Percentiles rank a stretch among this genome's conserved stretches.
Conservation (phyloP, 2,888 invertebrate genomes). For the Blastobasis adustella region DNA sequence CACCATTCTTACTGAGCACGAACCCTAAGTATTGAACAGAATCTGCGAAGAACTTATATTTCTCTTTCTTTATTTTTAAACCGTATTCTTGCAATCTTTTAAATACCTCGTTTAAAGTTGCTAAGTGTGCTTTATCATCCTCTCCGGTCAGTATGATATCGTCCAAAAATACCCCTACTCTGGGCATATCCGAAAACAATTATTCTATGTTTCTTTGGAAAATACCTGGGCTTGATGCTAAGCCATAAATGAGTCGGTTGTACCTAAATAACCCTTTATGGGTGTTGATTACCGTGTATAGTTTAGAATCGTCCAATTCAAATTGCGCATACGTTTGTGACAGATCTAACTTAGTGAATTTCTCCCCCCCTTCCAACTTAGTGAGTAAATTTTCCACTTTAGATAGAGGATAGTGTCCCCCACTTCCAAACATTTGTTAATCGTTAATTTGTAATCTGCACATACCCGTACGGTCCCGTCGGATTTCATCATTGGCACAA, state of each 20-base stretch:
- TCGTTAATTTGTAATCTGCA: constrained; percentile 21
- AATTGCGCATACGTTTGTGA: no score
- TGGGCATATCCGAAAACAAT: no score
- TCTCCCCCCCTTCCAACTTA: neutral
- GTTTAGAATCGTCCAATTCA: no score
- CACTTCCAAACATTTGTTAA: constrained; percentile 21
- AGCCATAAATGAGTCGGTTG: constrained; percentile 14
- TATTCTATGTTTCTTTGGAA: no score
- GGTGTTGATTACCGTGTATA: no score
- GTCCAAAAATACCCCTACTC: constrained; percentile 13
- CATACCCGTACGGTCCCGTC: constrained; percentile 23
- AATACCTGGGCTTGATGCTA: constrained; percentile 15
- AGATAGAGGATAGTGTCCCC: constrained; percentile 13
- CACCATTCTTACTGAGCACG: constrained; percentile 9
- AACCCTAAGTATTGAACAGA: constrained; percentile 8
- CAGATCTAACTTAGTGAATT: neutral
- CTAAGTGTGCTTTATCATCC: constrained; percentile 6
- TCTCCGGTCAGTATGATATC: constrained; percentile 10
- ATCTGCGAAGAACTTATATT: constrained; percentile 12
- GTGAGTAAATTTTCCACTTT: constrained; percentile 5
- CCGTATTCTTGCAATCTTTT: constrained; percentile 8
- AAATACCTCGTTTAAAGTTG: constrained; percentile 11
- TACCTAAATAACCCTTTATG: constrained; percentile 13
- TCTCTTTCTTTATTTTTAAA: constrained; percentile 9
- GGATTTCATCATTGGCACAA: constrained; percentile 1